phyloP scores from a whole-genome alignment of 2,113 vertebrate genomes.

The Oostethus manadensis region DNA sequence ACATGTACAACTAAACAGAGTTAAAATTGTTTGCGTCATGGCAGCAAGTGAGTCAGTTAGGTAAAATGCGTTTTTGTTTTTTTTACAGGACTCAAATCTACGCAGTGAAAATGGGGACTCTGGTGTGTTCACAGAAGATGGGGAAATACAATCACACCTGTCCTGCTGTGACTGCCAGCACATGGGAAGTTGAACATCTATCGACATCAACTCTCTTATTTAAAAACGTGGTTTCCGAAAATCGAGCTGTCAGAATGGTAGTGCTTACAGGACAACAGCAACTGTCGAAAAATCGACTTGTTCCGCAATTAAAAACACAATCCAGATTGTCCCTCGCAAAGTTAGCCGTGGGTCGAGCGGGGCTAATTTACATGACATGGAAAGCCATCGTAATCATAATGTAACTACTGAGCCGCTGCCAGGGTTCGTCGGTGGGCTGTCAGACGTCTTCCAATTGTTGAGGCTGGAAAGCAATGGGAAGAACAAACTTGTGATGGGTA shows the following conservation, averaged over 20 bases:
- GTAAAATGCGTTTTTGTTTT: background rate
- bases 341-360: conserved; percentile 38
- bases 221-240: conserved; percentile 24
- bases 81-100: background rate
- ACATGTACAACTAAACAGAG: background rate
- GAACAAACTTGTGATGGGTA: conserved; percentile 62
- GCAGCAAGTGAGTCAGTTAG: background rate
- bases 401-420: conserved; percentile 31
- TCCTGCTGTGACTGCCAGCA: conserved; percentile 30
- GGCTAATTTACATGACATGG: conserved; percentile 57
- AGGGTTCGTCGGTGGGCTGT: conserved; percentile 14
- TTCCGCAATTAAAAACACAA: conserved; percentile 11
- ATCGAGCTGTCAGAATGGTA: conserved; percentile 26
- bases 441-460: conserved; percentile 35
- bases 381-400: conserved; percentile 66
- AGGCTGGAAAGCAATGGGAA: conserved; percentile 30
- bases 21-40: background rate
- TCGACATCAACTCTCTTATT: conserved; percentile 25
- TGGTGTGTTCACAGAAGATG: conserved; percentile 10
- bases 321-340: conserved; percentile 32
- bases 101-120: background rate
- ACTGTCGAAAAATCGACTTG: conserved; percentile 20
- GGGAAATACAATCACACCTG: conserved; percentile 49
- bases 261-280: conserved; percentile 30
- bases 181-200: conserved; percentile 54